These are phyloP conservation scores for Spizaetus ornatus DNA, from an alignment of 2,113 vertebrate species.

Conservation along the genomic window DNA sequence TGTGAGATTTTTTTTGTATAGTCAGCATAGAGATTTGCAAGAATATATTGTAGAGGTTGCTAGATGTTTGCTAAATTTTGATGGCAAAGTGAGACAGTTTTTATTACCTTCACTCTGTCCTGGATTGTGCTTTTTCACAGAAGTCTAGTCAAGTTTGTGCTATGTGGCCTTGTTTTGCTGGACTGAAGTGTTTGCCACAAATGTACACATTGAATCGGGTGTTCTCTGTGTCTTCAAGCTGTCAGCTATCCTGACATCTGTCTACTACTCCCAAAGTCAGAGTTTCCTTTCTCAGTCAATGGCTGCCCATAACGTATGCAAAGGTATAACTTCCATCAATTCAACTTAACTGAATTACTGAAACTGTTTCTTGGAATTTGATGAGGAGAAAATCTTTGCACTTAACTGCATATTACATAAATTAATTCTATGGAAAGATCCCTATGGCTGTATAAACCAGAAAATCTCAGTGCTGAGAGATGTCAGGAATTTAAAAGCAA, in stretches of 20 bases:
- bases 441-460: not conserved
- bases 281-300: not conserved
- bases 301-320: rapidly evolving
- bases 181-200: not conserved
- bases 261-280: not conserved
- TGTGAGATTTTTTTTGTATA: not conserved
- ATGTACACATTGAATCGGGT: not conserved
- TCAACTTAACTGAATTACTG: not conserved
- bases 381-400: not conserved
- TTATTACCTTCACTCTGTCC: not conserved
- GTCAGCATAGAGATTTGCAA: not conserved
- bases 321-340: not conserved
- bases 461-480: not conserved
- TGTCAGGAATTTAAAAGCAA: not conserved
- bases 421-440: not conserved
- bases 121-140: not conserved
- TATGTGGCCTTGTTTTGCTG: not conserved
- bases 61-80: not conserved
- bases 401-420: not conserved
- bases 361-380: not conserved
- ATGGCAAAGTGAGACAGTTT: not conserved
- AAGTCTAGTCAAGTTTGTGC: not conserved
- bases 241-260: not conserved
- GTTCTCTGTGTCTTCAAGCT: not conserved
- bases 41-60: not conserved